A percentile compares a stretch with the other conserved stretches of the same genome.
Conservation (phyloP, 2,888 invertebrate species). For the Lepidocyrtinus sp. region DNA sequence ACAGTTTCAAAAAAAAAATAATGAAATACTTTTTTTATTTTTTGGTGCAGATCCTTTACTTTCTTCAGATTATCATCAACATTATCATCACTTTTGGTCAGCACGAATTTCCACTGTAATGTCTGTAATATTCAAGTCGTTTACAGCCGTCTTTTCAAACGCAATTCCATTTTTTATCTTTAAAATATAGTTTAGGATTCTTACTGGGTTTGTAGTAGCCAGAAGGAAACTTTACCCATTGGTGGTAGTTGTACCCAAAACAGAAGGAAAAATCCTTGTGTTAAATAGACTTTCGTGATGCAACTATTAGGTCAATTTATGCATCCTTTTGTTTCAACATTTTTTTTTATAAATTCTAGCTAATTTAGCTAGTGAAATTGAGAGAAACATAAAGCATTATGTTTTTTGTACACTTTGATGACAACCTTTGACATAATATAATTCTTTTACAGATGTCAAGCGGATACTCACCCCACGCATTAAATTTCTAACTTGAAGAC, state of each 20-base stretch:
- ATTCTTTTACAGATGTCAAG: too few species aligned
- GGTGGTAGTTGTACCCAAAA: not conserved
- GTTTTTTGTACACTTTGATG: not conserved
- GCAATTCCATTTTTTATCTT: too few species aligned
- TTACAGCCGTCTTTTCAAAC: too few species aligned
- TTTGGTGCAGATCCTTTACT: not conserved
- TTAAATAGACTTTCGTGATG: conserved; percentile 15
- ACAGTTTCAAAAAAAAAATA: not conserved
- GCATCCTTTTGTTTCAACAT: not conserved
- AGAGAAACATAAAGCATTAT: too few species aligned
- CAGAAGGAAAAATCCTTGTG: not conserved
- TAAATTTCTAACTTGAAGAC: not conserved
- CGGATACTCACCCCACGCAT: not conserved
- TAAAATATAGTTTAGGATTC: too few species aligned
- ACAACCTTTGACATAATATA: conserved; percentile 17
- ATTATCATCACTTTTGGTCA: conserved; percentile 1
- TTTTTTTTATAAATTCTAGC: too few species aligned
- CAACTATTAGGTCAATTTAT: not conserved
- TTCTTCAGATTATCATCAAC: conserved; percentile 10
- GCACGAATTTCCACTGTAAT: too few species aligned
- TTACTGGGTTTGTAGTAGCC: too few species aligned
- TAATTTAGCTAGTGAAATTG: too few species aligned
- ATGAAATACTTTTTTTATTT: not conserved
- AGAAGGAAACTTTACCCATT: too few species aligned
- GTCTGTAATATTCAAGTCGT: too few species aligned